Evolutionary conservation across 2,797 vertebrate species (phyloP), one percentile per base, ranked within the genome.

Genomic region (Karalla daura): DNA sequence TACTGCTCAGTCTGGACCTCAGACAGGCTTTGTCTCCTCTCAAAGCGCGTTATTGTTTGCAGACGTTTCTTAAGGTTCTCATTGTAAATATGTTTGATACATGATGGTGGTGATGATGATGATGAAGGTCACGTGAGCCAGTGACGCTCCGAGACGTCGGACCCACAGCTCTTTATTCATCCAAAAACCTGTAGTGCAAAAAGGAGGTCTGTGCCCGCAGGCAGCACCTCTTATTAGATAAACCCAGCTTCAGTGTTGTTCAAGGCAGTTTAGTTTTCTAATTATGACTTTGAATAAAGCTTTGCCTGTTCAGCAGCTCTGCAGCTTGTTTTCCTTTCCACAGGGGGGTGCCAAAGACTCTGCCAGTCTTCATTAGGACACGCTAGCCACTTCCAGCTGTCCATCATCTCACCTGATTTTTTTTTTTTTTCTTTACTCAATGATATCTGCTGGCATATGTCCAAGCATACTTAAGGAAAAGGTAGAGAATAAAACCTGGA

Each of bases 71-170:
- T n/a, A 30, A 65, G 51, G 41, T 55, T 74, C 74, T 69, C 59
- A 60, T 66, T 76, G 69, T 69, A 78, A 76, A 77, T 79, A 70
- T 64, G 24, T 66, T 63, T 63, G 56, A 72, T 71, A 55, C 40
- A 45, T 62, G 52, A 55, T 36, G 47, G n/a, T 52, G 36, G 9
- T 11, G 18, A 58, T 33, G 35, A 49, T 60, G 44, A 9, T 12
- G 36, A 59, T 41, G n/a, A 45, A 11, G 18, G 45, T 43, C 7
- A 28, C 23, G 45, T 47, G 32, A 12, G 28, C 60, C 44, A 47
- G 52, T 56, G 33, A 69, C 30, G 66, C 44, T 36, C 14, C 8
- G 11, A 2, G 12, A 28, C 54, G 47, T 53, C 45, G 17, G 10
- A 33, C 21, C 28, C 10, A 18, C 9, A 14, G 4, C 32, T 64